A percentile compares a stretch with the other conserved stretches of the same genome.
Conservation (phyloP, 1,140 invertebrate species). For the Lepidurus apus region DNA sequence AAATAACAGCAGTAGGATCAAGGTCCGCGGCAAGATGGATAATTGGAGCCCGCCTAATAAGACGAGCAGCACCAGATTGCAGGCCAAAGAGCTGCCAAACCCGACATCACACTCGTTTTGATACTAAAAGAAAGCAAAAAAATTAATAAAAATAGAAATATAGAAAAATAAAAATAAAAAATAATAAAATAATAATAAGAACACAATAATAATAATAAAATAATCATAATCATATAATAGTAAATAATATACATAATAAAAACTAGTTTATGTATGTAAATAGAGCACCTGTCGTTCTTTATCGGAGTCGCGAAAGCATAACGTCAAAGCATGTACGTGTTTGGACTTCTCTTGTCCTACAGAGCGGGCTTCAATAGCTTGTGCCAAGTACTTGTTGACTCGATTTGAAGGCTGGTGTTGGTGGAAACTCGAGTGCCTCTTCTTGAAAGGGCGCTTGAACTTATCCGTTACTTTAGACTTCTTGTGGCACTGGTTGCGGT, state of each 20-base stretch:
- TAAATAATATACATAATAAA: too few species aligned
- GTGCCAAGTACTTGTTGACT: constrained; percentile 83
- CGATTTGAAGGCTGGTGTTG: constrained; percentile 72
- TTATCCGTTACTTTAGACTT: constrained; percentile 70
- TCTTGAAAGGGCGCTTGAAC: constrained; percentile 79
- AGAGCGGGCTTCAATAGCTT: constrained; percentile 82
- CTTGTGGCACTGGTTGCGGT: not conserved
- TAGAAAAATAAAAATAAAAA: too few species aligned
- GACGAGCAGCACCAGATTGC: constrained; percentile 57
- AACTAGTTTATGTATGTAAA: not conserved
- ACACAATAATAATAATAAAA: too few species aligned
- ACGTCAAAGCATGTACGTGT: constrained; percentile 74
- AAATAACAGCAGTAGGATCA: constrained; percentile 75
- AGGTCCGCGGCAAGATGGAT: constrained; percentile 66
- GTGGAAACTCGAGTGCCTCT: constrained; percentile 75
- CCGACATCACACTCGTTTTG: constrained; percentile 63
- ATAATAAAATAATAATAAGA: too few species aligned
- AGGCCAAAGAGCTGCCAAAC: constrained; percentile 64
- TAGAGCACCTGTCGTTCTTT: constrained; percentile 64
- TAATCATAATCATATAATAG: too few species aligned
- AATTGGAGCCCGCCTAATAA: constrained; percentile 60
- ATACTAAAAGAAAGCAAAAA: constrained; percentile 52
- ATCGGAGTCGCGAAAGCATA: constrained; percentile 74
- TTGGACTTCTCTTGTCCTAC: constrained; percentile 82
- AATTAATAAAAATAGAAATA: constrained; percentile 30